A percentile compares a stretch with the other conserved stretches of the same genome.
These are phyloP conservation scores for Oplegnathus fasciatus DNA, from an alignment of 2,113 vertebrate genomes.

Conservation along the genomic window DNA sequence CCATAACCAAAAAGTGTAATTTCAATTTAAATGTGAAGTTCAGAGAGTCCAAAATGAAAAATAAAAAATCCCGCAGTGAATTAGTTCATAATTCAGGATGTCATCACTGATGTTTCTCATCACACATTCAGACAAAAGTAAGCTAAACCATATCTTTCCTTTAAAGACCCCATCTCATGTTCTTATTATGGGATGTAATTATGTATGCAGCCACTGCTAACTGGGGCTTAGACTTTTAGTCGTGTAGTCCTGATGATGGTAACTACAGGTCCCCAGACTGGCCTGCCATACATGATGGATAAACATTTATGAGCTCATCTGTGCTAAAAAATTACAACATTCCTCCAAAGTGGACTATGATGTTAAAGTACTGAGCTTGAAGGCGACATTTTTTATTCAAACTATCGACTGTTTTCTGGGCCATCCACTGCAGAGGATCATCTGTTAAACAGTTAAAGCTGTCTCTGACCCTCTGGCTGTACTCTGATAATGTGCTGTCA, in stretches of 20 bases:
- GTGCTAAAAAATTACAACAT: not conserved
- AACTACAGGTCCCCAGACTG: no score
- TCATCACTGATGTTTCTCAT: no score
- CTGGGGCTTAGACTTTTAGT: not conserved
- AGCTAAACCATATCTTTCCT: no score
- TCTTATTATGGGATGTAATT: no score
- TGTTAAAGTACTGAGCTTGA: not conserved
- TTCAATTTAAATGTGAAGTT: no score
- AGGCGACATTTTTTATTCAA: not conserved
- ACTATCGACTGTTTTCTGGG: not conserved
- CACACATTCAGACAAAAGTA: no score
- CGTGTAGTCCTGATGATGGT: not conserved
- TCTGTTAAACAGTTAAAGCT: constrained; percentile 32
- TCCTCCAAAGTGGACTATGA: not conserved
- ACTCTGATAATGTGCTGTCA: constrained; percentile 31
- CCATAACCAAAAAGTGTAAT: no score
- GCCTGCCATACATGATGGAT: not conserved
- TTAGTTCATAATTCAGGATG: no score
- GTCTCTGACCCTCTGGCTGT: constrained; percentile 5
- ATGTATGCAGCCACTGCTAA: not conserved
- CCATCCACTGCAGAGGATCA: constrained; percentile 12
- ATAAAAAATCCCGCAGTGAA: no score
- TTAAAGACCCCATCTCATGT: no score
- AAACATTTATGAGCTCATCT: not conserved
- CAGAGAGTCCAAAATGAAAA: no score